Evolutionary conservation across 92 coral and sea anemone species (phyloP).

Genomic region (Siderastrea siderea): DNA sequence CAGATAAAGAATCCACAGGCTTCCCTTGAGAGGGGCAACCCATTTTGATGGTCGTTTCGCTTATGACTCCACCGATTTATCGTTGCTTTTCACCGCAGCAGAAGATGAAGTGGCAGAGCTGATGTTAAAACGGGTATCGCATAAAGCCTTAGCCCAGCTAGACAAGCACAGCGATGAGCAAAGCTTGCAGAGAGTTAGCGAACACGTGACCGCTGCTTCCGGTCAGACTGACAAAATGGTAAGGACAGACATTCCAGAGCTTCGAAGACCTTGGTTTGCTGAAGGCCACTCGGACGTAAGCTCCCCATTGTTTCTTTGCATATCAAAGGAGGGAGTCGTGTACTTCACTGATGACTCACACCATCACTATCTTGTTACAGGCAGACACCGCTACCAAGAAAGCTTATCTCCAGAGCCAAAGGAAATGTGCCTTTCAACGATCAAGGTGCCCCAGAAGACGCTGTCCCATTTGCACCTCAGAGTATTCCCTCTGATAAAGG

Average conservation of each 20-base stretch:
- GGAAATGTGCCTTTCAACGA: background rate
- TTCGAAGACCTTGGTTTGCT: slow-evolving; percentile 57
- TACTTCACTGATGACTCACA: slow-evolving; percentile 49
- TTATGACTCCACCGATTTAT: slow-evolving; percentile 56
- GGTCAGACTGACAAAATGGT: slow-evolving; percentile 40
- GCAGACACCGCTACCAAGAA: slow-evolving; percentile 53
- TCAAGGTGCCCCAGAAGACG: slow-evolving; percentile 23
- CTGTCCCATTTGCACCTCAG: slow-evolving; percentile 7
- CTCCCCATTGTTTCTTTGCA: slow-evolving; percentile 43
- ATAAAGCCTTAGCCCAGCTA: slow-evolving; percentile 36
- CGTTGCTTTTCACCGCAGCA: slow-evolving; percentile 44
- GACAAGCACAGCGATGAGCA: slow-evolving; percentile 48
- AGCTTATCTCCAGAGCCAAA: slow-evolving; percentile 33
- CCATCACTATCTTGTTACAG: slow-evolving; percentile 44
- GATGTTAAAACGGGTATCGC: slow-evolving; percentile 50
- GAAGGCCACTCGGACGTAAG: slow-evolving; percentile 41
- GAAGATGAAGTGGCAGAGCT: slow-evolving; percentile 45
- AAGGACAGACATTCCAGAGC: slow-evolving; percentile 51
- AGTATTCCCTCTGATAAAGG: slow-evolving; percentile 26
- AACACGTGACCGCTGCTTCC: slow-evolving; percentile 28
- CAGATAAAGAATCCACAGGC: slow-evolving; percentile 53
- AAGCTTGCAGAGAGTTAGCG: slow-evolving; percentile 41
- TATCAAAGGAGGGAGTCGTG: slow-evolving; percentile 47
- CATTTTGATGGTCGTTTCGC: slow-evolving; percentile 45
- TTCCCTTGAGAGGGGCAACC: slow-evolving; percentile 46